Evolutionary conservation across 2,888 invertebrate species (phyloP).

Genomic region (Ormyrus pomaceus): DNA sequence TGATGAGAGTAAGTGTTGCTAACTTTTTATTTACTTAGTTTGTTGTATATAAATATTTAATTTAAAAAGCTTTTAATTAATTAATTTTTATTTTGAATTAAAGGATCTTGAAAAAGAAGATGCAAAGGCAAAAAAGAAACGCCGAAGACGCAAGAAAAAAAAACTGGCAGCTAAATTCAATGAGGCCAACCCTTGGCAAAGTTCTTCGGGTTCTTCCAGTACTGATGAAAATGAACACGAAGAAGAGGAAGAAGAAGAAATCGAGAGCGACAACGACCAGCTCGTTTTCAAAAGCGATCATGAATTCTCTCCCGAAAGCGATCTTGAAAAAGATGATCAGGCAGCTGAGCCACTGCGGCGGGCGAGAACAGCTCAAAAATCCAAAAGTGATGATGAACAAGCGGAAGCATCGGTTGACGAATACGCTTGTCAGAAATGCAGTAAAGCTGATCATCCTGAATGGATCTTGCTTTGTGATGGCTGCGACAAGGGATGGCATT

Average conservation of each 20-base stretch:
- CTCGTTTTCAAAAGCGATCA: conserved; percentile 87
- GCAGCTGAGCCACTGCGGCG: conserved; percentile 84
- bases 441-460: conserved; percentile 95
- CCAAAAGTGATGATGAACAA: conserved; percentile 71
- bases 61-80: no score
- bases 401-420: conserved; percentile 78
- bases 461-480: conserved; percentile 97
- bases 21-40: no score
- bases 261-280: conserved; percentile 74
- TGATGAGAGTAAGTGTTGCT: conserved; percentile 59
- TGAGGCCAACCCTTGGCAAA: conserved; percentile 79
- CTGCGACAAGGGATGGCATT: conserved; percentile 98
- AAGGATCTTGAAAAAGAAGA: conserved; percentile 55
- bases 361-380: conserved; percentile 90
- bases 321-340: conserved; percentile 84
- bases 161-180: conserved; percentile 74
- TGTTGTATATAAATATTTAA: no score
- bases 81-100: conserved; percentile 1
- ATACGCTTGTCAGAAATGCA: conserved; percentile 92
- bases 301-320: conserved; percentile 95
- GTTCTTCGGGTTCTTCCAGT: conserved; percentile 78
- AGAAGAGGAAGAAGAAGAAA: conserved; percentile 76
- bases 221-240: conserved; percentile 73
- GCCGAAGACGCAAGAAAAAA: conserved; percentile 70
- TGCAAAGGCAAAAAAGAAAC: conserved; percentile 59